A percentile compares a stretch with the other conserved stretches of the same genome.
These are phyloP conservation scores for Thymelicus acteon DNA, from an alignment of 2,888 invertebrate genomes.

Conservation along the genomic window DNA sequence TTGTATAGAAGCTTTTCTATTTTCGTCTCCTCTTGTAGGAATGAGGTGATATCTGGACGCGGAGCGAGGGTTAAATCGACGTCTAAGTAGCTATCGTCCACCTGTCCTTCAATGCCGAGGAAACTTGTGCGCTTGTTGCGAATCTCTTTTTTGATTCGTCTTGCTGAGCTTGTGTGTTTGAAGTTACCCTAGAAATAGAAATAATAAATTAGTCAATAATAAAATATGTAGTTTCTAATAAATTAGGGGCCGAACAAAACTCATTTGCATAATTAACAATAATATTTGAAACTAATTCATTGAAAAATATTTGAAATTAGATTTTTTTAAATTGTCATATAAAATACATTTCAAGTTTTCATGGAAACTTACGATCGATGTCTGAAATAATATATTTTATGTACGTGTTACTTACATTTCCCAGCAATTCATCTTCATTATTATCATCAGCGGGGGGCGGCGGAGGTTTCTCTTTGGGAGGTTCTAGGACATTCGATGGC, in stretches of 20 bases:
- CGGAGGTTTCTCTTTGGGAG: constrained; percentile 94
- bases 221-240: too few species aligned
- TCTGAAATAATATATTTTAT: too few species aligned
- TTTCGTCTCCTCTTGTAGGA: constrained; percentile 91
- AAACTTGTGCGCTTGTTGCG: constrained; percentile 93
- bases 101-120: constrained; percentile 91
- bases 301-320: too few species aligned
- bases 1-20: constrained; percentile 91
- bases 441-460: constrained; percentile 88
- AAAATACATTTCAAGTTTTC: too few species aligned
- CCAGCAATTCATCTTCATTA: constrained; percentile 72
- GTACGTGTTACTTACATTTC: constrained; percentile 66
- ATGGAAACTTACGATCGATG: too few species aligned
- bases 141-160: constrained; percentile 93
- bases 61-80: constrained; percentile 88
- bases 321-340: too few species aligned
- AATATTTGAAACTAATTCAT: too few species aligned
- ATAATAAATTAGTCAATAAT: too few species aligned
- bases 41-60: constrained; percentile 91
- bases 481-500: constrained; percentile 86
- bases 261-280: too few species aligned
- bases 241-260: too few species aligned
- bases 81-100: constrained; percentile 88
- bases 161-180: constrained; percentile 91
- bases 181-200: constrained; percentile 81